A percentile compares a stretch with the other conserved stretches of the same genome.
These are phyloP conservation scores for Syndactyla subalaris DNA, from an alignment of 2,797 vertebrate species.

Conservation along the genomic window DNA sequence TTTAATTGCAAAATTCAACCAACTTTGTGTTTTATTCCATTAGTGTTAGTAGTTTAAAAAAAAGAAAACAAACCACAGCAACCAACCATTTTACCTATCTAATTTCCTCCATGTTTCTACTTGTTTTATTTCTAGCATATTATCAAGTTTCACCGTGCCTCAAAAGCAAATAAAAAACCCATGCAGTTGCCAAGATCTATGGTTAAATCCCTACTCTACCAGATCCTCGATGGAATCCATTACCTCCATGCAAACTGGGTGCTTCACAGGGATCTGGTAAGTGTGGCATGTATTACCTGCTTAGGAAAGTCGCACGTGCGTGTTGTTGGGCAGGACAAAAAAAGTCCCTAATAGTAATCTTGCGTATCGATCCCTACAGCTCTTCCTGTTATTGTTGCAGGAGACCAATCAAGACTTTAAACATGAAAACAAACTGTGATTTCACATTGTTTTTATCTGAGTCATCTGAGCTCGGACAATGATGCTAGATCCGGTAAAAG, in stretches of 20 bases:
- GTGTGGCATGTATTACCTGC: conserved; percentile 29
- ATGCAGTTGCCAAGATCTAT: conserved; percentile 87
- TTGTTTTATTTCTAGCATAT: conserved; percentile 82
- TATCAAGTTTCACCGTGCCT: conserved; percentile 88
- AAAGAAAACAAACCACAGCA: not conserved
- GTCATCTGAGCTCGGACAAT: conserved; percentile 59
- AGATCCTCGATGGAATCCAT: conserved; percentile 87
- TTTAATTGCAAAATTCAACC: not conserved
- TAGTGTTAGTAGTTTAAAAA: not conserved
- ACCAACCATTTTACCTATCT: not conserved
- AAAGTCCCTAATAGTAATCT: conserved; percentile 6
- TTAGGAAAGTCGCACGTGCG: not conserved
- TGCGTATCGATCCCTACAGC: conserved; percentile 22
- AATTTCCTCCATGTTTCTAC: conserved; percentile 55
- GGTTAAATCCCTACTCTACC: conserved; percentile 86
- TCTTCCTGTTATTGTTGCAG: conserved; percentile 67
- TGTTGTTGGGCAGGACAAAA: not conserved
- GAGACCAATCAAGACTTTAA: conserved; percentile 26
- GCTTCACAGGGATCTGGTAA: conserved; percentile 85
- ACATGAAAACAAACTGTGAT: conserved; percentile 38
- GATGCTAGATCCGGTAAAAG: conserved; percentile 43
- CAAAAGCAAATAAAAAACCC: conserved; percentile 88
- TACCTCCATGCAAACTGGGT: conserved; percentile 88
- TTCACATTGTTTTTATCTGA: conserved; percentile 54
- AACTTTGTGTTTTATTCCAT: conserved; percentile 37